Conservation (phyloP, 2,888 invertebrate species). For the Notocelia uddmanniana region DNA sequence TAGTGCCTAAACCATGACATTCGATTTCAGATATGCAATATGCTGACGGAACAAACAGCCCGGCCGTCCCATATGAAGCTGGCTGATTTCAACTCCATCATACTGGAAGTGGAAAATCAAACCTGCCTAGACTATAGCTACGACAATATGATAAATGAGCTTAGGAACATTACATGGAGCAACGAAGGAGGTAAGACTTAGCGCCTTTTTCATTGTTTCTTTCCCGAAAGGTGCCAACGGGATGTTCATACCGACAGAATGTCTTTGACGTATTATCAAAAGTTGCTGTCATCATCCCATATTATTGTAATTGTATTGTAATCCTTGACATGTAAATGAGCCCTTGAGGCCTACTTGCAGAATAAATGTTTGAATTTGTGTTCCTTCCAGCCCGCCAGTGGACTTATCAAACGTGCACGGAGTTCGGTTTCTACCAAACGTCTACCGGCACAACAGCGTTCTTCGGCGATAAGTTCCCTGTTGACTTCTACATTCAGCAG, state of each 20-base stretch:
- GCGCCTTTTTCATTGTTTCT: too few species aligned
- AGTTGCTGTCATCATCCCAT: too few species aligned
- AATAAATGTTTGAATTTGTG: too few species aligned
- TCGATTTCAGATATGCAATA: conserved; percentile 88
- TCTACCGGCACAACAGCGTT: conserved; percentile 88
- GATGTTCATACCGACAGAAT: too few species aligned
- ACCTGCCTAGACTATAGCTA: conserved; percentile 95
- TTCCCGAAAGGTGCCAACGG: background rate
- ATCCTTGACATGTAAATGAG: too few species aligned
- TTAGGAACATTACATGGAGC: conserved; percentile 89
- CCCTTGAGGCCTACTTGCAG: too few species aligned
- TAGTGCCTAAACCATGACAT: background rate
- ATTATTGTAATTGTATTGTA: too few species aligned
- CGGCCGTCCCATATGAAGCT: conserved; percentile 87
- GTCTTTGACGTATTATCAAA: too few species aligned
- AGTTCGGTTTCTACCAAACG: conserved; percentile 98
- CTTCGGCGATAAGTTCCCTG: conserved; percentile 92
- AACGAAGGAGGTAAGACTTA: conserved; percentile 85
- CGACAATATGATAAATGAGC: conserved; percentile 88
- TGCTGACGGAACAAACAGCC: conserved; percentile 88
- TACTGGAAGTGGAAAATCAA: conserved; percentile 88
- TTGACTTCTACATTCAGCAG: conserved; percentile 92
- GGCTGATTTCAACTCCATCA: conserved; percentile 89
- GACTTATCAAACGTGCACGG: conserved; percentile 98
- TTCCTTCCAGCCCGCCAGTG: conserved; percentile 90